phyloP scores from a whole-genome alignment of 2,888 invertebrate genomes.

The Tenthredo mesomela region DNA sequence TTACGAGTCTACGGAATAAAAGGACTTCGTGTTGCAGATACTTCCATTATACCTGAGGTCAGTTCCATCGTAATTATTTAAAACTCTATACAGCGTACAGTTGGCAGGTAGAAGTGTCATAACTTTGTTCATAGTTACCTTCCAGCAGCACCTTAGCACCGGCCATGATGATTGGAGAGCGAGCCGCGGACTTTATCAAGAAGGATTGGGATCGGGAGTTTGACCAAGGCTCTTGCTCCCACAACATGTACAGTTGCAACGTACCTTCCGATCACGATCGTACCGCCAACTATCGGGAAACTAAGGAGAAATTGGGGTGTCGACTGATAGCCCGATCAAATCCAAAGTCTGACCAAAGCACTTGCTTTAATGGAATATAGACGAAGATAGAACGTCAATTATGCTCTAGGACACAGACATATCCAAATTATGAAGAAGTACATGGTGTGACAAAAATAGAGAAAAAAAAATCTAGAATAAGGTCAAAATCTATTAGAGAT shows the following conservation, averaged over 20 bases:
- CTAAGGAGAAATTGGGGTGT: background rate
- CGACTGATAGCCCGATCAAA: background rate
- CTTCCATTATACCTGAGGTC: conserved; percentile 8
- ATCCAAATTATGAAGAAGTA: too few relatives aligned
- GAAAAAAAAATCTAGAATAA: too few relatives aligned
- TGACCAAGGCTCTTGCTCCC: background rate
- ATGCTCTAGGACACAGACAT: too few relatives aligned
- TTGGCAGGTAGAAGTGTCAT: background rate
- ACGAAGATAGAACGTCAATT: background rate
- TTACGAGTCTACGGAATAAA: conserved; percentile 14
- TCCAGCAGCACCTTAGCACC: conserved; percentile 81
- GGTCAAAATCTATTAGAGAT: too few relatives aligned
- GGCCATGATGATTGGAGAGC: conserved; percentile 81
- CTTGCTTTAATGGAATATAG: background rate
- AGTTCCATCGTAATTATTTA: background rate
- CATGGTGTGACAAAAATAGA: too few relatives aligned
- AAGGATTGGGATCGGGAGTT: conserved; percentile 57
- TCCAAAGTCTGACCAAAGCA: background rate
- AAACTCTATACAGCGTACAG: background rate
- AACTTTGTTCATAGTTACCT: conserved; percentile 63
- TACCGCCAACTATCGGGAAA: background rate
- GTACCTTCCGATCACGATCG: background rate
- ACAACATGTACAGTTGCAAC: background rate
- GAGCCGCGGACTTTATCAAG: conserved; percentile 80
- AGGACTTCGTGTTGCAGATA: conserved; percentile 7